Conservation (phyloP, 2,888 invertebrate species). For the Caenorhabditis sp. region DNA sequence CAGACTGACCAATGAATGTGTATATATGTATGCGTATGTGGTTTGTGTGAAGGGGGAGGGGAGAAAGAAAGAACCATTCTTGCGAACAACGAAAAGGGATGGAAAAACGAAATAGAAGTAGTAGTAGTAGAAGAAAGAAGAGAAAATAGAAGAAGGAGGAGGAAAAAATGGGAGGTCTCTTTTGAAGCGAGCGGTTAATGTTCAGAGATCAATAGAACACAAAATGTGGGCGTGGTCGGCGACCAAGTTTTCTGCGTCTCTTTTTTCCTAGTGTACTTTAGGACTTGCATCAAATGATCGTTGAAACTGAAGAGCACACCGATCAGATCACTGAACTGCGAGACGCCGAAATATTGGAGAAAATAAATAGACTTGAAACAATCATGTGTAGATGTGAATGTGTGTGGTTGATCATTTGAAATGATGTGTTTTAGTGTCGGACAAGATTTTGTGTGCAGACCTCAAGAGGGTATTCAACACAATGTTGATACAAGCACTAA, state of each 20-base stretch:
- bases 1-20: slow-evolving; percentile 1
- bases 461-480: neutral
- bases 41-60: neutral
- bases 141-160: neutral
- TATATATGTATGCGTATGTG: neutral
- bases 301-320: slow-evolving; percentile 3
- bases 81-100: neutral
- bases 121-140: neutral
- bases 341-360: neutral
- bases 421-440: neutral
- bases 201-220: slow-evolving; percentile 50
- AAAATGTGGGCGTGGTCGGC: slow-evolving; percentile 25
- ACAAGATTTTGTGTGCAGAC: neutral
- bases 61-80: neutral
- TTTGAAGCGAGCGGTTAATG: slow-evolving; percentile 45
- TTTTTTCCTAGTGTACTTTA: neutral
- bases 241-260: slow-evolving; percentile 1
- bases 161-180: slow-evolving; percentile 13
- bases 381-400: neutral
- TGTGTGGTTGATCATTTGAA: neutral
- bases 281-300: neutral
- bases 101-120: slow-evolving; percentile 3
- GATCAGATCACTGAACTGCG: neutral
- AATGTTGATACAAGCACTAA: neutral
- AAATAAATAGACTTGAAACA: neutral